Base-by-base conservation (phyloP, 2,888 invertebrate species). In the Parthenolecanium corni region DNA sequence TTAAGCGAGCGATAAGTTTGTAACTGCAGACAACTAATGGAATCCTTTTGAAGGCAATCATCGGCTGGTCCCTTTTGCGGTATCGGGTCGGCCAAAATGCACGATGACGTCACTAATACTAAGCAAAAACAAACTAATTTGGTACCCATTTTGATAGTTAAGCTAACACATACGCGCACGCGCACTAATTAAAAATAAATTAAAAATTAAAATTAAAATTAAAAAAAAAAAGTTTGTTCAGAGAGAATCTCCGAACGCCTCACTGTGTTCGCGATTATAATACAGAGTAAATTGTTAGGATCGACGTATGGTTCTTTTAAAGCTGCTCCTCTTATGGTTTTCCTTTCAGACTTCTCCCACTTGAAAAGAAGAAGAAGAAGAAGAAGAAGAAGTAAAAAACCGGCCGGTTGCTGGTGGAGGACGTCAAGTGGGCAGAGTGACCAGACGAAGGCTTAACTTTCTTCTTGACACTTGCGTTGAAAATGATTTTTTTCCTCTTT, bases 21-120 rank as follows among this genome's bases (percentile, higher is more conserved):
- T 47, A 69, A 74, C 73, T 82, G 82, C 65, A 82, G 73, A 74
- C 82, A 82, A 68, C 80, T 78, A 67, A 82, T 81, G 64, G 82
- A 81, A 74, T 82, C 82, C 70, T 77, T 76, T 68, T 77, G 74
- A 66, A 81, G 74, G 70, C 82, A 82, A 68, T 79, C 77, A 69
- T 79, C 75, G 42, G 52, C 52, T 2, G 52, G 38, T 31, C 31
- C 36, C 21, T 49, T 20, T 42, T 56, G 31, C 31, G 64, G 57
- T 47, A 61, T 47, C 36, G 61, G 61, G 38, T 61, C 61, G 49
- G 62, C 62, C 20, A 31, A 44, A 42, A 25, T 52, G 31, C 42
- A 42, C 52, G 62, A 52, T 18, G 20, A 38, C 25, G 24, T 2
- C 16, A 62, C 62, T 53, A 62, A 52, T 38, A 47, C 38, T 62